Percentiles rank a stretch among this genome's conserved stretches.
Evolutionary conservation across 2,797 vertebrate genomes (phyloP).

Genomic region (Cirrhinus mrigala): DNA sequence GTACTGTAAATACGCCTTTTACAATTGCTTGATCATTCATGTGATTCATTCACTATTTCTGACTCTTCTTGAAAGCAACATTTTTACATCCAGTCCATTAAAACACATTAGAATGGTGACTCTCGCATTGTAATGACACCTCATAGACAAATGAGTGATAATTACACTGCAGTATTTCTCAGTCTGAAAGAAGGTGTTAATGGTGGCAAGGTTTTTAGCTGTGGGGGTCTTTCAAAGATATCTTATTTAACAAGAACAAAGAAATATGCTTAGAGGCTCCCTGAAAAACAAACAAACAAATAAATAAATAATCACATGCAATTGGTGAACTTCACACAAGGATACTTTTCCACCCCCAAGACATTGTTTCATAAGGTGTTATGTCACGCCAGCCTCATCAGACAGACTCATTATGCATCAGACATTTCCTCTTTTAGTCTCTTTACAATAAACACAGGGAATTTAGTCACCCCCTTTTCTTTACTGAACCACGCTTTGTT

Average conservation of each 20-base stretch:
- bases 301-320: slow-evolving; percentile 37
- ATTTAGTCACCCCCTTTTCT: slow-evolving; percentile 50
- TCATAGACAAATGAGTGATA: slow-evolving; percentile 24
- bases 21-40: neutral
- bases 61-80: neutral
- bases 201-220: slow-evolving; percentile 37
- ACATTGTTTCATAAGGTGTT: slow-evolving; percentile 55
- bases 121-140: slow-evolving; percentile 25
- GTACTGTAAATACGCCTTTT: neutral
- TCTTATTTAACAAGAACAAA: slow-evolving; percentile 41
- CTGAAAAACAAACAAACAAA: slow-evolving; percentile 39
- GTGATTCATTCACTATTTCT: neutral
- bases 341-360: slow-evolving; percentile 53
- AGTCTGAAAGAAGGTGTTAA: slow-evolving; percentile 32
- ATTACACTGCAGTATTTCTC: slow-evolving; percentile 34
- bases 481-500: slow-evolving; percentile 61
- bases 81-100: neutral
- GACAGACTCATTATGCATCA: slow-evolving; percentile 63
- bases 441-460: slow-evolving; percentile 56
- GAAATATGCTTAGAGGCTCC: slow-evolving; percentile 32
- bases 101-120: slow-evolving; percentile 17
- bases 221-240: slow-evolving; percentile 10
- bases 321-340: slow-evolving; percentile 31
- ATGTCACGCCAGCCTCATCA: slow-evolving; percentile 60
- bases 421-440: slow-evolving; percentile 44